phyloP scores from a whole-genome alignment of 1,140 invertebrate genomes.

The Dendrolimus kikuchii region DNA sequence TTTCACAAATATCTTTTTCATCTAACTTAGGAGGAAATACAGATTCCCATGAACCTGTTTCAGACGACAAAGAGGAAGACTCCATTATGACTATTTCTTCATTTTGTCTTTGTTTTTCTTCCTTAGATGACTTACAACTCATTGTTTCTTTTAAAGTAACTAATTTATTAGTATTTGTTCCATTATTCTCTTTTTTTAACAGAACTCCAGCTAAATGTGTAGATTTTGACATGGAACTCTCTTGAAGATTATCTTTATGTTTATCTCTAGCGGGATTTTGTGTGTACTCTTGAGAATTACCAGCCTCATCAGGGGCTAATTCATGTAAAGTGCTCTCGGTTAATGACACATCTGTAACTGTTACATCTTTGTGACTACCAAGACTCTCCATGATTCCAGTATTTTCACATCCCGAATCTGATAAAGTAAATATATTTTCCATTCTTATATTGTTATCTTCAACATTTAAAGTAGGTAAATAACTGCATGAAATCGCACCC shows the following conservation, averaged over 20 bases:
- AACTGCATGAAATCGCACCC: constrained; percentile 29
- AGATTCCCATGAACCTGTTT: constrained; percentile 76
- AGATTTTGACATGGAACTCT: constrained; percentile 14
- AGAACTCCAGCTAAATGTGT: constrained; percentile 21
- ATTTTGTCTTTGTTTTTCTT: constrained; percentile 80
- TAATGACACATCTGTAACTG: constrained; percentile 50
- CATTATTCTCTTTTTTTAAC: constrained; percentile 21
- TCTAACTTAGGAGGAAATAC: constrained; percentile 64
- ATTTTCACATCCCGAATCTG: constrained; percentile 59
- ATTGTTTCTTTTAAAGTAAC: constrained; percentile 21
- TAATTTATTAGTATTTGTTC: constrained; percentile 11
- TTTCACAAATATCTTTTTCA: constrained; percentile 47
- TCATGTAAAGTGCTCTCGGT: constrained; percentile 51
- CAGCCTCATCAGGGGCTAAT: constrained; percentile 35
- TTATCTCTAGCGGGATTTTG: constrained; percentile 23
- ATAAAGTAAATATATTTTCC: constrained; percentile 54
- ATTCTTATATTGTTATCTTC: constrained; percentile 44
- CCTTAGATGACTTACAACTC: constrained; percentile 69
- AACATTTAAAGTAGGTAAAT: constrained; percentile 43
- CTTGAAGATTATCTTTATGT: constrained; percentile 12
- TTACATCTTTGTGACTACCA: constrained; percentile 55
- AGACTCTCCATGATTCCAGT: constrained; percentile 52
- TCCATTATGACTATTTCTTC: constrained; percentile 77
- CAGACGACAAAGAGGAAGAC: constrained; percentile 75
- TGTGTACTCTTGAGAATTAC: constrained; percentile 24